A percentile compares a stretch with the other conserved stretches of the same genome.
Conservation (phyloP, 2,797 vertebrate genomes). For the Helarctos malayanus region DNA sequence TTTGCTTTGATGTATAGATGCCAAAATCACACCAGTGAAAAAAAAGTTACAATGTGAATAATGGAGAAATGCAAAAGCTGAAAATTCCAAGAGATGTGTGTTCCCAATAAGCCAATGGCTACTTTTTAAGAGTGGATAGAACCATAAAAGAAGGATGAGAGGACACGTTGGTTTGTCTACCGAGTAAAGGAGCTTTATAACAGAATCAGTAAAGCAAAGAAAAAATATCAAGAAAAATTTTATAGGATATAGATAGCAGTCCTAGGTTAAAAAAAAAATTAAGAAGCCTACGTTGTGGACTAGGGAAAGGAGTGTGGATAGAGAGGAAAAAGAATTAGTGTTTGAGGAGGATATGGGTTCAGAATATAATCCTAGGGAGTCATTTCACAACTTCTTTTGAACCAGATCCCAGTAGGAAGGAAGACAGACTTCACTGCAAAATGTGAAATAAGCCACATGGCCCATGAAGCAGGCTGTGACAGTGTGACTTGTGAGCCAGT, state of each 20-base stretch:
- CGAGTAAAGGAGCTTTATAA: neutral
- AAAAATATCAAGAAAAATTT: neutral
- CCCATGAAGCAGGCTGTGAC: neutral
- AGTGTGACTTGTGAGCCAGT: neutral
- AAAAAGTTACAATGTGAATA: neutral
- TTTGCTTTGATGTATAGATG: slow-evolving; percentile 36
- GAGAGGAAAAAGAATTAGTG: neutral
- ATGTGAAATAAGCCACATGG: neutral
- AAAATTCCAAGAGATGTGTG: neutral
- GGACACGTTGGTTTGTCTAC: neutral
- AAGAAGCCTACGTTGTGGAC: neutral
- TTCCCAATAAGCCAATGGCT: neutral
- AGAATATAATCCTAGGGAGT: neutral
- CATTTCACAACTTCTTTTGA: neutral
- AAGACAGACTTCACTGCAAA: neutral
- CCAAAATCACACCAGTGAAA: neutral
- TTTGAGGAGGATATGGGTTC: neutral
- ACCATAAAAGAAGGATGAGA: neutral
- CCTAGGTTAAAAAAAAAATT: neutral
- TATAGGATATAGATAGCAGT: neutral
- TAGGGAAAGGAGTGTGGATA: neutral
- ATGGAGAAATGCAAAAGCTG: neutral
- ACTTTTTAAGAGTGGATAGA: neutral
- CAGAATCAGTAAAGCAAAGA: neutral
- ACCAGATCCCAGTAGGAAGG: neutral